phyloP scores from a whole-genome alignment of 64 coral and sea anemone species.

The Hydrozoanthus tunicans region DNA sequence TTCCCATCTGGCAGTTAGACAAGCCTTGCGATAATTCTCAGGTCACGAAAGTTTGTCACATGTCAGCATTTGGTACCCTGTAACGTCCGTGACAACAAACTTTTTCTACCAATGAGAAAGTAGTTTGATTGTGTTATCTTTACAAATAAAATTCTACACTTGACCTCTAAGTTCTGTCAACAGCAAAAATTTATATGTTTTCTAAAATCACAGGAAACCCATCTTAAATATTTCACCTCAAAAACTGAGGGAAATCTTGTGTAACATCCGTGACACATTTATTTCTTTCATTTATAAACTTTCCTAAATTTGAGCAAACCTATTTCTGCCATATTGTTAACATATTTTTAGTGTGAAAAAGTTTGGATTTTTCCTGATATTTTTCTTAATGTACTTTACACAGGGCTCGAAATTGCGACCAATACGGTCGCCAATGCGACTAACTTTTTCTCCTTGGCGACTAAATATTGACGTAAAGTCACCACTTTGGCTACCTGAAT shows the following conservation, averaged over 20 bases:
- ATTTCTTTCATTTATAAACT: neutral
- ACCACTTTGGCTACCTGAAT: too few relatives aligned
- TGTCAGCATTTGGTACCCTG: slow-evolving; percentile 32
- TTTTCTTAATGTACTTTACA: too few relatives aligned
- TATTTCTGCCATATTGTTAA: too few relatives aligned
- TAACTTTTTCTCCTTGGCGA: too few relatives aligned
- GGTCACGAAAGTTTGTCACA: neutral
- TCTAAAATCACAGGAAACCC: neutral
- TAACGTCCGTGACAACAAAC: neutral
- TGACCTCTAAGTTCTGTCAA: neutral
- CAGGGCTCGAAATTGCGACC: too few relatives aligned
- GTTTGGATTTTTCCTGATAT: too few relatives aligned
- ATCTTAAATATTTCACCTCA: neutral
- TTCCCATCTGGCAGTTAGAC: too few relatives aligned
- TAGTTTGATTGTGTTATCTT: neutral
- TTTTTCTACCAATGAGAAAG: neutral
- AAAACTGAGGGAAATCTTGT: neutral
- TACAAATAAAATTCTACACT: neutral
- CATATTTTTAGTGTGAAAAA: too few relatives aligned
- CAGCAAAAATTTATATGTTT: neutral
- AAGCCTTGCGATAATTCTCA: too few relatives aligned
- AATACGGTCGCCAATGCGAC: too few relatives aligned
- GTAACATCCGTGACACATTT: neutral
- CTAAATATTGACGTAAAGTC: too few relatives aligned
- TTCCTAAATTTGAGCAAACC: neutral